Conservation (phyloP, 2,797 vertebrate species). For the Limnodromus scolopaceus region DNA sequence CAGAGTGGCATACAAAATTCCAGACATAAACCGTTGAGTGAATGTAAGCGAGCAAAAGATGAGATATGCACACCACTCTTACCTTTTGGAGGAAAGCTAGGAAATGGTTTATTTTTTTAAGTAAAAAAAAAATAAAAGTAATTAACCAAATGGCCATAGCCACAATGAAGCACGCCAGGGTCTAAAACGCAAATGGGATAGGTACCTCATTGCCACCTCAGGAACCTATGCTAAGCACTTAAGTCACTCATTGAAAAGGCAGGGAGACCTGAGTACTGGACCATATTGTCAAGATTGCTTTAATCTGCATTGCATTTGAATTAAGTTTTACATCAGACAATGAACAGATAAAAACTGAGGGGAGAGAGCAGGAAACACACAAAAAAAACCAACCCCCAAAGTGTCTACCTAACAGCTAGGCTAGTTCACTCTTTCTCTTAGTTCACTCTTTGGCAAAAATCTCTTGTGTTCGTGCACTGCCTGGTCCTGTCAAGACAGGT, state of each 20-base stretch:
- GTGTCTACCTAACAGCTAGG: neutral
- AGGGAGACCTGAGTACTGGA: neutral
- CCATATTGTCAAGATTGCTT: neutral
- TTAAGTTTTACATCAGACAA: neutral
- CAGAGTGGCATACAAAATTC: neutral
- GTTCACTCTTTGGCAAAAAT: neutral
- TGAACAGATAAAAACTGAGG: neutral
- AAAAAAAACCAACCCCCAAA: accelerated
- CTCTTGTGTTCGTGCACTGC: neutral
- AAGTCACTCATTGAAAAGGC: neutral
- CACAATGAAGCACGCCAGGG: neutral
- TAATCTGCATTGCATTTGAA: neutral
- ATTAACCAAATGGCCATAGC: neutral
- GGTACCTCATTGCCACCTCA: neutral
- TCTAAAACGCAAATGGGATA: neutral
- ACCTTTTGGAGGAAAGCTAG: neutral
- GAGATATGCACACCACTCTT: neutral
- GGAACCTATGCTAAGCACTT: neutral
- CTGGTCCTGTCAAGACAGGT: neutral
- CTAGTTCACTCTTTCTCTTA: neutral
- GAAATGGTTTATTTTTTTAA: neutral
- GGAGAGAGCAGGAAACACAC: accelerated
- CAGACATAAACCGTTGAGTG: neutral
- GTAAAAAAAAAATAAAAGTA: neutral
- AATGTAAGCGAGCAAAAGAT: neutral